A percentile compares a stretch with the other conserved stretches of the same genome.
phyloP scores from a whole-genome alignment of 2,888 invertebrate genomes.

The Caradrina clavipalpis region DNA sequence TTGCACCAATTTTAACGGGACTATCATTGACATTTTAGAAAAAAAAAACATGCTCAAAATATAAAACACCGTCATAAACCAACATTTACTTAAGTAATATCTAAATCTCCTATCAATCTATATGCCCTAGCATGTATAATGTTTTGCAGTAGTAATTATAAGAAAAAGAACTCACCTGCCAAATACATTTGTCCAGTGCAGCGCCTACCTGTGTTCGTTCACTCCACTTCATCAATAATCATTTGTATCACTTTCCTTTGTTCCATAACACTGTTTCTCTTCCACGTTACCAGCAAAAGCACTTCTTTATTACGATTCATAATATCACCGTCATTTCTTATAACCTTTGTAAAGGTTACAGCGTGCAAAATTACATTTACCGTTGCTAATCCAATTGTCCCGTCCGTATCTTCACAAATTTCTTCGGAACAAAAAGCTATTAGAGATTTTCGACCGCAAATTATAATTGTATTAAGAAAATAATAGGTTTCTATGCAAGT shows the following conservation, averaged over 20 bases:
- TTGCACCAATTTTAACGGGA: no score
- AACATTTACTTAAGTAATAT: no score
- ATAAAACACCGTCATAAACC: no score
- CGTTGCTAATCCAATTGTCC: conserved; percentile 46
- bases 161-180: conserved; percentile 64
- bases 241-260: conserved; percentile 71
- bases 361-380: conserved; percentile 64
- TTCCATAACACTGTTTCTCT: conserved; percentile 57
- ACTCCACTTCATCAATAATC: conserved; percentile 60
- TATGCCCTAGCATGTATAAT: no score
- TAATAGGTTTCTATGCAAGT: conserved; percentile 29
- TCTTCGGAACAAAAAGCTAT: conserved; percentile 35
- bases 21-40: no score
- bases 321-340: conserved; percentile 70
- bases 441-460: conserved; percentile 43
- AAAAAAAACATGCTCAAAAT: no score
- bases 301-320: conserved; percentile 67
- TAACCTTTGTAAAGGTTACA: conserved; percentile 80
- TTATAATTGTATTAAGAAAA: conserved; percentile 42
- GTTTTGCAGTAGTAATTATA: not conserved
- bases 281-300: conserved; percentile 70
- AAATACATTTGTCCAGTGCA: conserved; percentile 64
- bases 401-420: conserved; percentile 43
- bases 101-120: no score
- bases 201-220: conserved; percentile 56